phyloP scores from a whole-genome alignment of 1,140 invertebrate species.

The Penaeus vannamei region DNA sequence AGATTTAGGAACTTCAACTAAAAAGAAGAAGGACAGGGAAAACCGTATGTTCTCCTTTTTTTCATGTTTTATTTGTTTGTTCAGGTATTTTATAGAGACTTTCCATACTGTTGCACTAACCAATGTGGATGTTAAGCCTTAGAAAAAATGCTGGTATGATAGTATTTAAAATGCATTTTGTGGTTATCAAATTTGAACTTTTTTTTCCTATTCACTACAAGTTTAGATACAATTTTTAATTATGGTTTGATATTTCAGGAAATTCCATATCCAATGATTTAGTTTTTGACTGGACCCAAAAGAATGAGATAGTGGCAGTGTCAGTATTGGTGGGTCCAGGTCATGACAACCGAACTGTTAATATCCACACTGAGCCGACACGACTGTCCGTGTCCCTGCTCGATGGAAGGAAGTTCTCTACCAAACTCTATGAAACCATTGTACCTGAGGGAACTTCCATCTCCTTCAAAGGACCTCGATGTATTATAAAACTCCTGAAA shows the following conservation, averaged over 20 bases:
- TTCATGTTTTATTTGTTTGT: neutral
- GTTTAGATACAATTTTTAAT: no score
- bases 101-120: neutral
- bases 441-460: constrained; percentile 43
- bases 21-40: constrained; percentile 61
- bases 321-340: constrained; percentile 48
- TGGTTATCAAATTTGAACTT: no score
- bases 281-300: constrained; percentile 54
- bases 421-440: constrained; percentile 40
- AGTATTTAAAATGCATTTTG: no score
- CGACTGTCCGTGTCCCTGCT: constrained; percentile 33
- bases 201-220: no score
- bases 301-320: constrained; percentile 54
- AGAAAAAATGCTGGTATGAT: no score
- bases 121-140: no score
- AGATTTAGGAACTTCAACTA: constrained; percentile 54
- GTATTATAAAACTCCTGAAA: constrained; percentile 59
- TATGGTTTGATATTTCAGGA: constrained; percentile 32
- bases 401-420: constrained; percentile 52
- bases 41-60: constrained; percentile 41
- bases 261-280: constrained; percentile 60
- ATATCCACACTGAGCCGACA: constrained; percentile 43
- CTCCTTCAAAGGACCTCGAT: constrained; percentile 42
- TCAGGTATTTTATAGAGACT: no score
- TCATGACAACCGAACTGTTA: constrained; percentile 59